These are phyloP conservation scores for Brachionus plicatilis DNA, from an alignment of 1,140 invertebrate genomes.

Conservation along the genomic window DNA sequence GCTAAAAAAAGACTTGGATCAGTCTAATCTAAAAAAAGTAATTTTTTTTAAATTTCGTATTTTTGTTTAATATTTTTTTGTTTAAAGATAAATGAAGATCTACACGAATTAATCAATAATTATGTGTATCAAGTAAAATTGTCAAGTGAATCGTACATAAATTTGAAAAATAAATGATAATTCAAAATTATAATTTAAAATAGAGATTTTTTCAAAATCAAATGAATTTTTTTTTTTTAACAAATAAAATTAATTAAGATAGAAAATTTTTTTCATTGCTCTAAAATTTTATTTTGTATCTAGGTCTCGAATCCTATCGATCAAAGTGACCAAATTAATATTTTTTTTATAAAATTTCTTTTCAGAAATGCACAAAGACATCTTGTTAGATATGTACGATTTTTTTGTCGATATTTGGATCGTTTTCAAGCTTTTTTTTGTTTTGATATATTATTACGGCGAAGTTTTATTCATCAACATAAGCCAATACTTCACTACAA, in stretches of 20 bases:
- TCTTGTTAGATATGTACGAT: background rate
- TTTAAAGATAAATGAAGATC: background rate
- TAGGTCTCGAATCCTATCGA: constrained; percentile 1
- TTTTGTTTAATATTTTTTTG: background rate
- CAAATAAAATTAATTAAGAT: background rate
- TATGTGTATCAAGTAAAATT: constrained; percentile 14
- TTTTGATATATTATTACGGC: background rate
- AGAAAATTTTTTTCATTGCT: background rate
- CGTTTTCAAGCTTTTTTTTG: background rate
- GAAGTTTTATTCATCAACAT: background rate
- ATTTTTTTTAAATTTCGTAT: background rate
- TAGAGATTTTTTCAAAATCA: background rate
- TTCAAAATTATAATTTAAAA: background rate
- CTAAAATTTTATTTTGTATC: background rate
- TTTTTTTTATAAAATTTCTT: background rate
- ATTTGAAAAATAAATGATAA: background rate
- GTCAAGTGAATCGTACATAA: background rate
- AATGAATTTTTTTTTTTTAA: background rate
- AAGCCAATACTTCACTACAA: background rate
- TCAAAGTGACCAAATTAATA: background rate
- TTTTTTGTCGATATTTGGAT: constrained; percentile 2
- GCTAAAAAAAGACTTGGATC: background rate
- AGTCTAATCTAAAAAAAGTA: background rate
- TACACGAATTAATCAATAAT: constrained; percentile 2
- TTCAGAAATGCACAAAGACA: background rate